Evolutionary conservation across 2,797 vertebrate species (phyloP), one percentile per base, ranked within the genome.

Genomic region (Silurus aristotelis): DNA sequence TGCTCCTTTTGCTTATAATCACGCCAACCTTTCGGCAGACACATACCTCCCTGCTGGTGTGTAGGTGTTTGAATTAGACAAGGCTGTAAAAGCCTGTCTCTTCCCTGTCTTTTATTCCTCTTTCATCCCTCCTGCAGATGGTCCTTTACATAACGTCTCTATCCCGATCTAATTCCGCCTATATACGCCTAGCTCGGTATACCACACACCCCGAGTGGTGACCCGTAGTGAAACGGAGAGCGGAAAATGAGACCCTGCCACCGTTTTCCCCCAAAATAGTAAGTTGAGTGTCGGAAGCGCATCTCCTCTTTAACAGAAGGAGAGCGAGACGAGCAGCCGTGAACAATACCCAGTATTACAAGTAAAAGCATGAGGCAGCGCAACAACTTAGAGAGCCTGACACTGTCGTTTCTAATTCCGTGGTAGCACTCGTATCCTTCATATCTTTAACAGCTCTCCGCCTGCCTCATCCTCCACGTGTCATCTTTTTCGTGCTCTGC

Each of bases 191-290:
- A 89, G 48, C 12, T 64, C 56, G 75, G 27, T 68, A 20, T 56
- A 31, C 78, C 67, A n/a, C 68, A 72, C 79, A 82, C 76, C 27
- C 61, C 63, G 68, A 72, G 73, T 31, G 67, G 64, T 20, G 19
- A 58, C 85, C 85, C 20, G 61, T 75, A 66, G 87, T 86, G 86
- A 84, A 86, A 84, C 76, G 43, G 80, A 78, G 64, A 85, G 75
- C 1, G 83, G 84, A 79, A 80, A 87, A 78, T 68, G 27, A 83
- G 56, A 70, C 56, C 66, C 58, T 14, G 43, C 58, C 63, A 61
- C 31, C 61, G 70, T 87, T 83, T 86, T 19, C 43, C 77, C 68
- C 66, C 38, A 38, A 80, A 58, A 82, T 73, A 76, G 43, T 48
- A 63, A 55, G 25, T 60, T 17, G 77, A 72, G 70, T 77, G 68